Evolutionary conservation across 2,888 invertebrate species (phyloP), one percentile per base, ranked within the genome.

Genomic region (Scrobipalpa costella): DNA sequence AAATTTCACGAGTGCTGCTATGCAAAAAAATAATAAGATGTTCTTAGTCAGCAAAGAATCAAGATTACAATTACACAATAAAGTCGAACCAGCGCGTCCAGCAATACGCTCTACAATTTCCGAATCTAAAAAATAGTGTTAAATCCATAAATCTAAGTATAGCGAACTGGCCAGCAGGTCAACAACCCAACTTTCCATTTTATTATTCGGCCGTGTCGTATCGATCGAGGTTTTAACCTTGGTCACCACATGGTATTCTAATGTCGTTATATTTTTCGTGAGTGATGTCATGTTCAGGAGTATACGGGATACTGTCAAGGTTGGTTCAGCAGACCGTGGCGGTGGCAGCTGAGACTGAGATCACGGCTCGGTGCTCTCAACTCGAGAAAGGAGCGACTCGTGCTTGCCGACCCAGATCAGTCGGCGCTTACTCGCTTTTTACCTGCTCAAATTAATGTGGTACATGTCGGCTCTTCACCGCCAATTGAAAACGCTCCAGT

Each of bases 261-360:
- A 55, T 55, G 71, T 66, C 73, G 71, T 76, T 70, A 73, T 71
- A 71, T 78, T 73, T 79, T 80, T 79, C 75, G 67, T 72, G 70
- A 68, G 80, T 90, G 90, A 91, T 89, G 86, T 90, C 80, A 79
- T 78, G 72, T 73, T 71, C 79, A 77, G 88, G 87, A 86, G 77
- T 70, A 78, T 72, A 74, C 82, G 80, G 88, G 87, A 88, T 84
- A 68, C 74, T 79, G 79, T 84, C 89, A 90, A 90, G 90, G 90
- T 88, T 86, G 80, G 78, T 69, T 71, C 83, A 81, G 73, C 84
- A 85, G 90, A 90, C 88, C 90, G 89, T 89, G 81, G 79, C 86
- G 75, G 74, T 72, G 78, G 80, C 83, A 34, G 84, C 79, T 69
- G 77, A 77, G 72, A 80, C 79, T 69, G 77, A 77, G 72, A 80